Conservation (phyloP, 2,113 vertebrate species). For the Eubucco bourcierii region DNA sequence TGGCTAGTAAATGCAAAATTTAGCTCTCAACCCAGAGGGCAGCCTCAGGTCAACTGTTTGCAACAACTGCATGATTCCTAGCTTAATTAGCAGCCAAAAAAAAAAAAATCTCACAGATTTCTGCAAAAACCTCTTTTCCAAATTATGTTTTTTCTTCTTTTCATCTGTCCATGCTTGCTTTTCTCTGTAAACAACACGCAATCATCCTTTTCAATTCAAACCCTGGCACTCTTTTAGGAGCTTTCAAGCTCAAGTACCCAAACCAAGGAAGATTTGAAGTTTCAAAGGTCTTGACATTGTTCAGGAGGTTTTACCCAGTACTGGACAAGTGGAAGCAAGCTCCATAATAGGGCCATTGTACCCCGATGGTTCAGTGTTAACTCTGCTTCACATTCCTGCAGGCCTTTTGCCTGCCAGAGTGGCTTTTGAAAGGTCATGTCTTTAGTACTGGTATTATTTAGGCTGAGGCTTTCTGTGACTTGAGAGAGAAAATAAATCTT, state of each 20-base stretch:
- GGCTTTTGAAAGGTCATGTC: slow-evolving; percentile 18
- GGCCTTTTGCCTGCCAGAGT: not conserved
- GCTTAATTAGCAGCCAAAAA: not conserved
- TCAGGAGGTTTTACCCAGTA: slow-evolving; percentile 6
- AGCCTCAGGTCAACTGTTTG: not conserved
- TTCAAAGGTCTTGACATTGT: slow-evolving; percentile 67
- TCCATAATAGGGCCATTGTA: slow-evolving; percentile 63
- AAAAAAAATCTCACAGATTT: not conserved
- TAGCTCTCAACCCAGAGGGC: not conserved
- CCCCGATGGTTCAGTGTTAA: not conserved
- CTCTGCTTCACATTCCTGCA: slow-evolving; percentile 42
- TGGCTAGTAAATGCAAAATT: not conserved
- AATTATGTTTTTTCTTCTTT: not conserved
- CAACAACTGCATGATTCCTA: not conserved
- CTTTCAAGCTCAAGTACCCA: slow-evolving; percentile 26
- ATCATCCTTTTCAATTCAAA: not conserved
- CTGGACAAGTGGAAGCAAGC: not conserved
- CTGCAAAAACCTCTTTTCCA: not conserved
- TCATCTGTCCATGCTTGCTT: not conserved
- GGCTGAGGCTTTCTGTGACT: not conserved
- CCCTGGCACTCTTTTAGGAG: slow-evolving; percentile 13
- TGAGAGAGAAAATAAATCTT: not conserved
- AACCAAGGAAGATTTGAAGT: slow-evolving; percentile 63
- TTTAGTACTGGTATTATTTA: not conserved
- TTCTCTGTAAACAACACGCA: not conserved